Evolutionary conservation across 1,140 invertebrate genomes (phyloP).

Genomic region (Bombus superbus): DNA sequence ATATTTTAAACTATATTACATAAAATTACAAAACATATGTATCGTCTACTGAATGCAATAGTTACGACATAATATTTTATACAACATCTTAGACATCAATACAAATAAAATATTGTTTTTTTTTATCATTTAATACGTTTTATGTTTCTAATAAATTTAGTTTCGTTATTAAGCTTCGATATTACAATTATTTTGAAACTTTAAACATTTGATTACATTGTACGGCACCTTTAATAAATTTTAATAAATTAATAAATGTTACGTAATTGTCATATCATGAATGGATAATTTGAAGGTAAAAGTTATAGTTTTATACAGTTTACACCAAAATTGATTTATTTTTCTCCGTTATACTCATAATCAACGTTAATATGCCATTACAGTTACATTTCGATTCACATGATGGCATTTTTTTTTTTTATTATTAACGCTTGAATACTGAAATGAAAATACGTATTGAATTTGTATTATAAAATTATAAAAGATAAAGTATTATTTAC

Average conservation of each 20-base stretch:
- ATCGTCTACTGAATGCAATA: background rate
- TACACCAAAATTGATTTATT: background rate
- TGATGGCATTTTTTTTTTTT: background rate
- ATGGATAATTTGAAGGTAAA: background rate
- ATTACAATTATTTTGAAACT: background rate
- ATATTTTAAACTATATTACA: no score
- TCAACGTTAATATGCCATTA: background rate
- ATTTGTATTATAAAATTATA: constrained; percentile 11
- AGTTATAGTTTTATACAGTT: background rate
- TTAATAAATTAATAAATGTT: background rate
- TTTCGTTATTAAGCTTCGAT: background rate
- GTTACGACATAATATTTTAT: background rate
- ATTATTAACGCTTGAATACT: background rate
- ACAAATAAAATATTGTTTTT: background rate
- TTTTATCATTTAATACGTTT: background rate
- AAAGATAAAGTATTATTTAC: background rate
- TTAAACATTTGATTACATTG: background rate
- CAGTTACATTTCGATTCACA: background rate
- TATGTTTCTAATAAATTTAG: background rate
- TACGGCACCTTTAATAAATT: background rate
- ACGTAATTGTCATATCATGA: background rate
- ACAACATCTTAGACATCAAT: background rate
- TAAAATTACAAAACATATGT: background rate
- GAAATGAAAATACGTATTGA: background rate
- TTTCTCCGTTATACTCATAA: background rate